These are phyloP conservation scores for Psittacula cyanocephala DNA, from an alignment of 2,113 vertebrate genomes.

Conservation along the genomic window DNA sequence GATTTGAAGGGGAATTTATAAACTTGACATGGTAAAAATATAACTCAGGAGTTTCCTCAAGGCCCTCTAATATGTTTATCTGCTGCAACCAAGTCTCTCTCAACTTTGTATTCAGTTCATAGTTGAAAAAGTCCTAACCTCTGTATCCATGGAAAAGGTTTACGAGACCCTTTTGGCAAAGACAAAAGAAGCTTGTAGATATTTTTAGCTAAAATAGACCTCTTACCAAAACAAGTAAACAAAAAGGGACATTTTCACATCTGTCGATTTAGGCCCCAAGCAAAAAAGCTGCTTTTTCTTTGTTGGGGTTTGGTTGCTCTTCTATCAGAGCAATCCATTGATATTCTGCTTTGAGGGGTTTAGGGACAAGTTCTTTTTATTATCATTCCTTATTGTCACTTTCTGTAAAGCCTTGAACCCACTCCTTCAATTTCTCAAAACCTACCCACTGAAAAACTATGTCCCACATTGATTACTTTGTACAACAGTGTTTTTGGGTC, in stretches of 20 bases:
- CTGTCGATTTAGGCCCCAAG: background rate
- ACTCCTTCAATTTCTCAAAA: background rate
- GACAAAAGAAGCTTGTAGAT: background rate
- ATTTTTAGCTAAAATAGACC: background rate
- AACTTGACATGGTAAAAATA: background rate
- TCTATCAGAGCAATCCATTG: background rate
- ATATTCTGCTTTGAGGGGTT: background rate
- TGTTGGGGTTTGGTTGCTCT: background rate
- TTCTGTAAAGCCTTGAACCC: background rate
- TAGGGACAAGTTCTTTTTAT: background rate
- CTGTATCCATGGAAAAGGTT: background rate
- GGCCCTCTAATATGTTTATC: background rate
- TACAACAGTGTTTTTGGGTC: background rate
- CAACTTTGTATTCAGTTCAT: background rate
- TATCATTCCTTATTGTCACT: background rate
- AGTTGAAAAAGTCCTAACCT: background rate
- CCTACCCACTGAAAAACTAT: background rate
- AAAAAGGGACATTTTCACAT: background rate
- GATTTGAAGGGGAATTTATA: background rate
- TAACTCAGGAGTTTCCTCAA: background rate
- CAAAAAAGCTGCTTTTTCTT: background rate
- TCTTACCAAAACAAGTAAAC: background rate
- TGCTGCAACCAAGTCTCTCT: background rate
- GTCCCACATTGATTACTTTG: background rate
- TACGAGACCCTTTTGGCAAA: background rate